These are phyloP conservation scores for Cydia pomonella DNA, from an alignment of 1,140 invertebrate genomes.

Conservation along the genomic window DNA sequence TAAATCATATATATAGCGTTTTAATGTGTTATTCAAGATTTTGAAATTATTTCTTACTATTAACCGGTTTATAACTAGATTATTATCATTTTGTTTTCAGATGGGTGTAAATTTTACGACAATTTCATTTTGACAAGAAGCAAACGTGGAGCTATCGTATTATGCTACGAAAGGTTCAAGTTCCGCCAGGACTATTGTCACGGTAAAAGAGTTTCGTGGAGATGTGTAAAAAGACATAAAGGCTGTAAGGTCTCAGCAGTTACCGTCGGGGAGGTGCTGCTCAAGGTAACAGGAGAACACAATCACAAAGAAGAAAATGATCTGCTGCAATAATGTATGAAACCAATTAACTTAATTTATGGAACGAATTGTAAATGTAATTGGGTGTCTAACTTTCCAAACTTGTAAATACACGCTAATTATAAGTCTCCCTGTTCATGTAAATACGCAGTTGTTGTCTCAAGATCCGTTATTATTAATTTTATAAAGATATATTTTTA, in stretches of 20 bases:
- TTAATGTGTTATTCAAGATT: not conserved
- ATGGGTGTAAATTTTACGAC: conserved; percentile 1
- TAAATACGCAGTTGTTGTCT: not conserved
- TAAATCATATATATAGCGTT: not conserved
- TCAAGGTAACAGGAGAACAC: conserved; percentile 6
- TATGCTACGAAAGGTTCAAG: conserved; percentile 25
- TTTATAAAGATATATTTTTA: conserved; percentile 16
- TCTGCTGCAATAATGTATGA: not conserved
- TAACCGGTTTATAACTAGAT: not conserved
- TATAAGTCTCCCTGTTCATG: not conserved
- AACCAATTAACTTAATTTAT: not conserved
- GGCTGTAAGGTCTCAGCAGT: conserved; percentile 24
- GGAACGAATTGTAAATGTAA: not conserved
- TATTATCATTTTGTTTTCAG: conserved; percentile 5
- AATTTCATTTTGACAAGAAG: conserved; percentile 27
- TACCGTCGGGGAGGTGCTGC: not conserved
- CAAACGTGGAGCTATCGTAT: conserved; percentile 28
- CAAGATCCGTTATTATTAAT: not conserved
- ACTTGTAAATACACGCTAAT: not conserved
- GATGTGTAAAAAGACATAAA: conserved; percentile 29
- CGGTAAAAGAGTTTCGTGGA: conserved; percentile 31
- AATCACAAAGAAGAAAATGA: conserved; percentile 30
- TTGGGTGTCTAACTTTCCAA: not conserved
- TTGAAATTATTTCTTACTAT: not conserved
- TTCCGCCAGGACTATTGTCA: conserved; percentile 29